phyloP scores from a whole-genome alignment of 2,888 invertebrate genomes.

The Syrista parreyssii region DNA sequence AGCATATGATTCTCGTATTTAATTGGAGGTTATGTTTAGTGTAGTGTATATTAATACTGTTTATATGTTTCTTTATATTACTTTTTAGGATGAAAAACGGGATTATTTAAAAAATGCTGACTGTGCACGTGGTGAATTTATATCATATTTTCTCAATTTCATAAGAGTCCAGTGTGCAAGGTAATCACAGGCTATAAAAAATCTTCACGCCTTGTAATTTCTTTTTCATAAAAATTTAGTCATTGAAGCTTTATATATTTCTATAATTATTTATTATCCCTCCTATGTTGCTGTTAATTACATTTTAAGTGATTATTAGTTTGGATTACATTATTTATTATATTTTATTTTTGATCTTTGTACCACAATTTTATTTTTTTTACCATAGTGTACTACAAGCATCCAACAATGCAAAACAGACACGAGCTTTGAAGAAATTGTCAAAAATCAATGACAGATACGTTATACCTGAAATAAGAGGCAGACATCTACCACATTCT shows the following conservation, averaged over 20 bases:
- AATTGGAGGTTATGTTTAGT: slow-evolving; percentile 11
- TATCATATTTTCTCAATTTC: slow-evolving; percentile 45
- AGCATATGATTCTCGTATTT: background rate
- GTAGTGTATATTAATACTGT: background rate
- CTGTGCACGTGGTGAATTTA: slow-evolving; percentile 40
- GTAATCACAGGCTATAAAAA: slow-evolving; percentile 29
- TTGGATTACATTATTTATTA: slow-evolving; percentile 1
- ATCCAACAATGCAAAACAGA: slow-evolving; percentile 14
- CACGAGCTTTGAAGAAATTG: background rate
- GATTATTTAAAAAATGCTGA: slow-evolving; percentile 20
- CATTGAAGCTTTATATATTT: background rate
- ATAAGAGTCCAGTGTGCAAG: slow-evolving; percentile 44
- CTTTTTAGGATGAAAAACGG: slow-evolving; percentile 31
- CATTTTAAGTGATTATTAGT: background rate
- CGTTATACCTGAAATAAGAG: slow-evolving; percentile 6
- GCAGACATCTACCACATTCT: slow-evolving; percentile 7
- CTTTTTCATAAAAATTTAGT: background rate
- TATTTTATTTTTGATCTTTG: slow-evolving; percentile 16
- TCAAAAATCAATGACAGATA: slow-evolving; percentile 3
- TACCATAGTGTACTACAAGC: slow-evolving; percentile 18
- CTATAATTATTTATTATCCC: background rate
- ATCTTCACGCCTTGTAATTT: background rate
- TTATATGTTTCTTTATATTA: slow-evolving; percentile 11
- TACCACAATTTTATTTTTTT: slow-evolving; percentile 16
- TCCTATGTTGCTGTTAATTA: background rate